Base-by-base conservation (phyloP, 1,140 invertebrate genomes). In the Chymomyza costata region DNA sequence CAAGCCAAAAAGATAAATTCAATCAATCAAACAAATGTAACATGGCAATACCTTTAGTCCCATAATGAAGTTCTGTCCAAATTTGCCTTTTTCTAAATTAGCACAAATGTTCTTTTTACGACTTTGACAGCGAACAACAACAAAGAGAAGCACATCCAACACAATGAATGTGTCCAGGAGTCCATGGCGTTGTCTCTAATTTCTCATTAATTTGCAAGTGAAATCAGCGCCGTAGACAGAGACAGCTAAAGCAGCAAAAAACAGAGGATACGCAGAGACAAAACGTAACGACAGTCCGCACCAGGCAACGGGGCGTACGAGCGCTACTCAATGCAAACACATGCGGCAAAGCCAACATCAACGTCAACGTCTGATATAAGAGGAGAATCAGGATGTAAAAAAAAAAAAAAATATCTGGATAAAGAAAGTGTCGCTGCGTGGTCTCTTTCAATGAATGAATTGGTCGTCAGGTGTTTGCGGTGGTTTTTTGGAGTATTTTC, bases 161-260 rank as follows among this genome's bases (percentile, higher is more conserved):
- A 21, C 51, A 35, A 25, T 40, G 38, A 38, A 19, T 48, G n/a
- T n/a, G n/a, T n/a, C n/a, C n/a, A n/a, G n/a, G n/a, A 35, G 18
- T 30, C 41, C 57, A 8, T 32, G 44, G 34, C 74, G 78, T 74
- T 80, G 74, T 81, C 74, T 80, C 74, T 81, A 80, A 80, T 80
- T 82, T 82, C 71, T 80, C 78, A 82, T 82, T 82, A 82, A 82
- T 82, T 82, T 82, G 78, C 78, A 82, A 82, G 80, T 82, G 61
- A 82, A 82, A 82, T 82, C 78, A 82, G 80, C n/a, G n/a, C n/a
- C n/a, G n/a, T n/a, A n/a, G n/a, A n/a, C n/a, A n/a, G n/a, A n/a
- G n/a, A n/a, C n/a, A n/a, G n/a, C n/a, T n/a, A n/a, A n/a, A n/a
- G n/a, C n/a, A n/a, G n/a, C 63, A 80, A 73, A 63, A 57, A 61